Conservation (phyloP, 2,888 invertebrate species). For the Prionchulus punctatus region DNA sequence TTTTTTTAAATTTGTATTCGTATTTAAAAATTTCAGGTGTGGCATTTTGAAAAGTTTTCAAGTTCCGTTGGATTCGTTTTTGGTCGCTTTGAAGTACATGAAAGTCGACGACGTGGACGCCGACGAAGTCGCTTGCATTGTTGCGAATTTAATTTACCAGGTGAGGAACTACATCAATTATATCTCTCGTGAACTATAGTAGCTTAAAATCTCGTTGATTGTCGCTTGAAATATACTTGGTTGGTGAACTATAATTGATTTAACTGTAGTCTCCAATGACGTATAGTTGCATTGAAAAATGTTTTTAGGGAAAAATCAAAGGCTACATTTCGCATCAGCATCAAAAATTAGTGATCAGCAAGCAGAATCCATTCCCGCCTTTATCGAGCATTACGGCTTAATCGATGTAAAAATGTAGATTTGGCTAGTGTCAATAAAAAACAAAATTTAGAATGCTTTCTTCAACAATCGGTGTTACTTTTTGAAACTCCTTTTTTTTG, state of each 20-base stretch:
- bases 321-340: conserved; percentile 95
- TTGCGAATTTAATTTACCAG: conserved; percentile 61
- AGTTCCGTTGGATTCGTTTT: conserved; percentile 66
- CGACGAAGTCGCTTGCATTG: conserved; percentile 87
- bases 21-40: conserved; percentile 23
- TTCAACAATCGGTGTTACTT: no score
- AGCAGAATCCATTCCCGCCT: conserved; percentile 84
- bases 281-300: conserved; percentile 8
- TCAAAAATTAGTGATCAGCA: conserved; percentile 88
- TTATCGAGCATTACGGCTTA: conserved; percentile 21
- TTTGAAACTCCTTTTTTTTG: no score
- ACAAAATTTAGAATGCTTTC: no score
- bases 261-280: neutral
- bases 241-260: no score
- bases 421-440: no score
- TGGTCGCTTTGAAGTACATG: conserved; percentile 61
- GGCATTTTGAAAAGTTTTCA: conserved; percentile 50
- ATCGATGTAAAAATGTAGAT: no score
- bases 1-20: no score
- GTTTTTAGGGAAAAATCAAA: conserved; percentile 64
- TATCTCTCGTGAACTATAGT: no score
- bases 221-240: no score
- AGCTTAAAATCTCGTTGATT: no score
- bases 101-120: conserved; percentile 65
- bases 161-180: neutral